Evolutionary conservation across 2,888 invertebrate genomes (phyloP).

Genomic region (Drosophila setosimentum): DNA sequence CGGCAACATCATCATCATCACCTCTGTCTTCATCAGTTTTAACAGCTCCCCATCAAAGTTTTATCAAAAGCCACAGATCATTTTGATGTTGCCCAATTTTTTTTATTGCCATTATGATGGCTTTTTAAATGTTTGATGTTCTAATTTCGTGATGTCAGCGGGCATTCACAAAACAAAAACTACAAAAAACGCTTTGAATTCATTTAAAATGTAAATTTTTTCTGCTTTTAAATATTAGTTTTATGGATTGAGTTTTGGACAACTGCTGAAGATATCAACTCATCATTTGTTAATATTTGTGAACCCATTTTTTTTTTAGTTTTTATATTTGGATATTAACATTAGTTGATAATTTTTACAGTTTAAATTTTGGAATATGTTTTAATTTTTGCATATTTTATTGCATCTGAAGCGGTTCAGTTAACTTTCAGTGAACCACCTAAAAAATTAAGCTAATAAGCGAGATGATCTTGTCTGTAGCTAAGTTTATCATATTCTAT

Average conservation of each 20-base stretch:
- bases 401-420: slow-evolving; percentile 37
- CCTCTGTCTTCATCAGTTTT: slow-evolving; percentile 30
- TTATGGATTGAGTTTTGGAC: slow-evolving; percentile 21
- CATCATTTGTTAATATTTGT: slow-evolving; percentile 47
- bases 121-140: slow-evolving; percentile 62
- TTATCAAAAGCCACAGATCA: slow-evolving; percentile 48
- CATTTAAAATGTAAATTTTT: slow-evolving; percentile 53
- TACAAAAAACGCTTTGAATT: slow-evolving; percentile 13
- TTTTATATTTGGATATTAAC: slow-evolving; percentile 32
- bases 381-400: slow-evolving; percentile 2
- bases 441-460: not conserved
- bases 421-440: slow-evolving; percentile 27
- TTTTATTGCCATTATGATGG: slow-evolving; percentile 50
- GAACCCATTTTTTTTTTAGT: slow-evolving; percentile 16
- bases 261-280: slow-evolving; percentile 41
- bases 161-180: slow-evolving; percentile 6
- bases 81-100: slow-evolving; percentile 49
- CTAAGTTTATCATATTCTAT: slow-evolving; percentile 1
- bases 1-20: slow-evolving; percentile 27
- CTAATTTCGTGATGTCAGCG: slow-evolving; percentile 53
- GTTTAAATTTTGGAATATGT: slow-evolving; percentile 33
- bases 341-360: slow-evolving; percentile 63
- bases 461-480: slow-evolving; percentile 6
- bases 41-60: slow-evolving; percentile 21
- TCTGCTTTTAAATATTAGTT: slow-evolving; percentile 16